Evolutionary conservation across 2,888 invertebrate genomes (phyloP), one percentile per base, ranked within the genome.

Genomic region (Phyllotreta striolata): DNA sequence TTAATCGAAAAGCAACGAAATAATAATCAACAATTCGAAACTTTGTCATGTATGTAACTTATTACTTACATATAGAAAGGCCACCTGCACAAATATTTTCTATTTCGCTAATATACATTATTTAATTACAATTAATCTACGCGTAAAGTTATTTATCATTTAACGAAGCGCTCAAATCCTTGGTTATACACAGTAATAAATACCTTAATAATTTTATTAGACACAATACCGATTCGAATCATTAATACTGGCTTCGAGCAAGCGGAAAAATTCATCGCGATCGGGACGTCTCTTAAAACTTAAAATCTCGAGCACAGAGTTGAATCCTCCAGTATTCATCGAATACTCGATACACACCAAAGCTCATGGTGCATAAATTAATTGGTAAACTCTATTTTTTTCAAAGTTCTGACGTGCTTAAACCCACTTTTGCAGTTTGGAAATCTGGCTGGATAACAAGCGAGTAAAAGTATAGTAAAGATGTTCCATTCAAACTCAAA

Each of bases 291-390:
- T 14, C 8, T 44, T 41, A 51, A 34, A 63, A 54, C 14, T 49
- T 7, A 54, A 52, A 55, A 34, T 38, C 52, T 54, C 47, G 35
- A 49, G 44, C 40, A 54, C 38, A 34, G 68, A 77, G 76, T 76
- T 77, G 80, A 78, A 77, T 79, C 79, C 79, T 63, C 66, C 69
- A 72, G 78, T 80, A 80, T 81, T 75, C 66, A 43, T 65, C 35
- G 75, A 80, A 81, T 81, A 81, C 81, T 79, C 74, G 80, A 79
- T 74, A 80, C 78, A 81, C 78, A 72, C 67, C 77, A 77, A 73
- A 73, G 69, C 64, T 74, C 75, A 47, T 74, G 75, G 71, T 73
- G 79, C 78, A 79, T 78, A 72, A 64, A 69, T 47, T 14, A 47
- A 13, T 14, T 47, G 1, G 34, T 14, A 9, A 14, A 47, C 1